Conservation (phyloP, 2,888 invertebrate species). For the Muschampia plurimacula region DNA sequence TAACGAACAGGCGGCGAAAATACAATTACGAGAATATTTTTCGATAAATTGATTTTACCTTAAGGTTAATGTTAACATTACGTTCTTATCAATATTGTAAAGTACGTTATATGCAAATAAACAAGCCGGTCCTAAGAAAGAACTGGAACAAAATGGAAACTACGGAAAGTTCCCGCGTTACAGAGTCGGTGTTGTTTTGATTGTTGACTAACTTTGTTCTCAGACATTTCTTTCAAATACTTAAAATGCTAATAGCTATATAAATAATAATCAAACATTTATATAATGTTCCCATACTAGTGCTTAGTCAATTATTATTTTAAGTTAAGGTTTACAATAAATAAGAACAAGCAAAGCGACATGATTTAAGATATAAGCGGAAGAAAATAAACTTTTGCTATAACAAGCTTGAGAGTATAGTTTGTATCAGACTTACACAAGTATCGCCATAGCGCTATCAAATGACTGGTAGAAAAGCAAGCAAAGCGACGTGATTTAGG, state of each 20-base stretch:
- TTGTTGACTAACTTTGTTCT: neutral
- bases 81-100: neutral
- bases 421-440: too few relatives aligned
- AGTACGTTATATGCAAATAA: neutral
- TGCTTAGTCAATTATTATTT: too few relatives aligned
- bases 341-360: too few relatives aligned
- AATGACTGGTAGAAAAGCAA: neutral
- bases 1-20: neutral
- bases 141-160: conserved; percentile 1
- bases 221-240: too few relatives aligned
- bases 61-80: too few relatives aligned
- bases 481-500: neutral
- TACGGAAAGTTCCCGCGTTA: neutral
- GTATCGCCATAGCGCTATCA: neutral
- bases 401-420: too few relatives aligned
- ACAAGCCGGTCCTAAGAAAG: neutral
- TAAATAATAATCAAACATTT: too few relatives aligned
- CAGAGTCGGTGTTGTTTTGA: neutral
- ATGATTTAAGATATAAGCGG: too few relatives aligned
- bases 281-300: too few relatives aligned
- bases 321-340: too few relatives aligned
- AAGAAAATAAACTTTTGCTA: too few relatives aligned
- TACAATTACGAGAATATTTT: neutral
- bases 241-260: too few relatives aligned
- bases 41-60: neutral